phyloP scores from a whole-genome alignment of 92 coral and sea anemone genomes.

The Muricea muricata region DNA sequence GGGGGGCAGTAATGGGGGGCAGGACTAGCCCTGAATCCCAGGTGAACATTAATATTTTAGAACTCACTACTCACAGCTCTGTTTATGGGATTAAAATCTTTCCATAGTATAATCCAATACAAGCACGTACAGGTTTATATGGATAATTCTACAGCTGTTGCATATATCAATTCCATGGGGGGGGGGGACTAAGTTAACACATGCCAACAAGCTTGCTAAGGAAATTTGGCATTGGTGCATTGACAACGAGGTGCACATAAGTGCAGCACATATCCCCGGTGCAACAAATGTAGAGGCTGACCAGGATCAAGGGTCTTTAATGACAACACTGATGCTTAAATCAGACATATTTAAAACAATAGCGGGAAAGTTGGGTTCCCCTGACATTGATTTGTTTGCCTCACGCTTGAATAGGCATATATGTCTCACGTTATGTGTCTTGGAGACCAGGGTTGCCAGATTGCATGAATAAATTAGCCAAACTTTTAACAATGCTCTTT shows the following conservation, averaged over 20 bases:
- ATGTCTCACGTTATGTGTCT: too few relatives aligned
- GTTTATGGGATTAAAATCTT: neutral
- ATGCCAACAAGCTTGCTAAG: neutral
- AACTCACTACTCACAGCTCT: neutral
- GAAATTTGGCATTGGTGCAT: constrained; percentile 10
- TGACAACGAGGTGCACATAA: neutral
- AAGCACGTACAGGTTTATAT: neutral
- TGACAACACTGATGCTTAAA: constrained; percentile 51
- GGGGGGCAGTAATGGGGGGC: neutral
- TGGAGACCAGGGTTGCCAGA: too few relatives aligned
- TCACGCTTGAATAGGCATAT: too few relatives aligned
- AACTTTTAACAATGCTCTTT: too few relatives aligned
- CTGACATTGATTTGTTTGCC: too few relatives aligned
- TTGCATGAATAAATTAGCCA: too few relatives aligned
- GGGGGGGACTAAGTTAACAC: constrained; percentile 1
- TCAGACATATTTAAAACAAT: constrained; percentile 37
- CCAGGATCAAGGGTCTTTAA: constrained; percentile 37
- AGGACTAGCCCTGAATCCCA: neutral
- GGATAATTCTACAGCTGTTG: constrained; percentile 3
- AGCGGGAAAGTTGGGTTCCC: constrained; percentile 24
- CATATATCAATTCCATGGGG: neutral
- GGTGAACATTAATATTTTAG: neutral
- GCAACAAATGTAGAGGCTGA: constrained; percentile 39
- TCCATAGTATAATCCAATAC: neutral
- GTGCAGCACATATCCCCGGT: constrained; percentile 19